These are phyloP conservation scores for Steinernema khuongi DNA, from an alignment of 1,140 invertebrate species.

Conservation along the genomic window DNA sequence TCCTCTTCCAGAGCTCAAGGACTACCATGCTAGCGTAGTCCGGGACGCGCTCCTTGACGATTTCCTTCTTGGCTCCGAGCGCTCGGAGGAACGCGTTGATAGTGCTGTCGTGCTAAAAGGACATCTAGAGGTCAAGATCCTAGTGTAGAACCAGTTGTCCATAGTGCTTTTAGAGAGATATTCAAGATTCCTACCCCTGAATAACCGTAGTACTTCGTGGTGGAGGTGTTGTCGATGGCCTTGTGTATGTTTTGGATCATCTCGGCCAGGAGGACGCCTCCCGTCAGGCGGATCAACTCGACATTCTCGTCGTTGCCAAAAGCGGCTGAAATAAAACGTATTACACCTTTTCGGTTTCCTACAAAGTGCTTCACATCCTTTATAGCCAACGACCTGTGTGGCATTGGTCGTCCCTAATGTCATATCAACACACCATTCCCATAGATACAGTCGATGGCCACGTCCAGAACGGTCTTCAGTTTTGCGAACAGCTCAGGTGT, in stretches of 20 bases:
- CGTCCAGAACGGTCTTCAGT: background rate
- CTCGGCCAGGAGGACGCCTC: background rate
- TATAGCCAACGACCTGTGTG: too few species aligned
- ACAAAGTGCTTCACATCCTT: too few species aligned
- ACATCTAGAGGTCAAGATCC: background rate
- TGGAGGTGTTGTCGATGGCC: background rate
- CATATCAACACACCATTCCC: conserved; percentile 13
- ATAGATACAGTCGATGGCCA: conserved; percentile 19
- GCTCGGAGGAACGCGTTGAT: background rate
- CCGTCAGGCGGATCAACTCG: background rate
- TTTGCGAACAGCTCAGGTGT: conserved; percentile 24
- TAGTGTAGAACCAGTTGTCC: too few species aligned
- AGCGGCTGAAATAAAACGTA: background rate
- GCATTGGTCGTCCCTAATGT: background rate
- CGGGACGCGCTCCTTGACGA: background rate
- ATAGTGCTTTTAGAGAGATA: too few species aligned
- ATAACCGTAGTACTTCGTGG: background rate
- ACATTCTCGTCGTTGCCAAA: background rate
- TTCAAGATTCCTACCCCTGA: background rate
- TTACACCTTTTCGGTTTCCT: too few species aligned
- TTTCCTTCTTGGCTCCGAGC: background rate
- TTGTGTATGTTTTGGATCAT: background rate
- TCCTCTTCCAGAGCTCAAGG: background rate
- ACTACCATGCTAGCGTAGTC: background rate
- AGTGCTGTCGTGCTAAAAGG: background rate